A percentile compares a stretch with the other conserved stretches of the same genome.
Evolutionary conservation across 2,113 vertebrate genomes (phyloP).

Genomic region (Canis aureus): DNA sequence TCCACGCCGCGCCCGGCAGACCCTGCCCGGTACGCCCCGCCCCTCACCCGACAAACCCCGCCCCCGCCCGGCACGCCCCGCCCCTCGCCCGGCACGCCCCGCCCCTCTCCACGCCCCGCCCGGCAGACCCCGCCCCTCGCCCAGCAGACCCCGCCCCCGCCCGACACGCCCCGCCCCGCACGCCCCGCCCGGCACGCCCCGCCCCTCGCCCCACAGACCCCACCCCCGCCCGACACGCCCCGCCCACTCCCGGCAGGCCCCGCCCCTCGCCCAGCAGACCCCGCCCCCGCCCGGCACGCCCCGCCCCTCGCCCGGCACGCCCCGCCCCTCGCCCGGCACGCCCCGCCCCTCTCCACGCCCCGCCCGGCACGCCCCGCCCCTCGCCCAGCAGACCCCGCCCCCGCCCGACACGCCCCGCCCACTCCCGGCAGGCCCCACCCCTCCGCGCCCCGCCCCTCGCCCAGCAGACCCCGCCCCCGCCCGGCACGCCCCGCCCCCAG

Average conservation of each 20-base stretch:
- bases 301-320: fast-evolving
- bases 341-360: too few relatives aligned
- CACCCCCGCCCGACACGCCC: too few relatives aligned
- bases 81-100: too few relatives aligned
- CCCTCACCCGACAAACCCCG: too few relatives aligned
- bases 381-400: fast-evolving
- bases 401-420: neutral
- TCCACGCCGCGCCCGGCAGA: too few relatives aligned
- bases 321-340: too few relatives aligned
- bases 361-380: fast-evolving
- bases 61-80: too few relatives aligned
- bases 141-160: neutral
- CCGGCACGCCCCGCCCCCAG: neutral
- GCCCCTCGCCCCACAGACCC: too few relatives aligned
- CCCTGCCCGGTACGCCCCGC: too few relatives aligned
- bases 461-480: fast-evolving
- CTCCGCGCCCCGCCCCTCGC: fast-evolving
- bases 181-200: neutral
- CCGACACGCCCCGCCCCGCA: neutral
- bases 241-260: neutral
- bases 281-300: neutral
- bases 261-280: too few relatives aligned
- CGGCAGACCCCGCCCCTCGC: too few relatives aligned
- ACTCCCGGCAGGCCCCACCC: neutral
- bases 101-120: too few relatives aligned